These are phyloP conservation scores for Cygnus atratus DNA, from an alignment of 2,113 vertebrate species.

Conservation along the genomic window DNA sequence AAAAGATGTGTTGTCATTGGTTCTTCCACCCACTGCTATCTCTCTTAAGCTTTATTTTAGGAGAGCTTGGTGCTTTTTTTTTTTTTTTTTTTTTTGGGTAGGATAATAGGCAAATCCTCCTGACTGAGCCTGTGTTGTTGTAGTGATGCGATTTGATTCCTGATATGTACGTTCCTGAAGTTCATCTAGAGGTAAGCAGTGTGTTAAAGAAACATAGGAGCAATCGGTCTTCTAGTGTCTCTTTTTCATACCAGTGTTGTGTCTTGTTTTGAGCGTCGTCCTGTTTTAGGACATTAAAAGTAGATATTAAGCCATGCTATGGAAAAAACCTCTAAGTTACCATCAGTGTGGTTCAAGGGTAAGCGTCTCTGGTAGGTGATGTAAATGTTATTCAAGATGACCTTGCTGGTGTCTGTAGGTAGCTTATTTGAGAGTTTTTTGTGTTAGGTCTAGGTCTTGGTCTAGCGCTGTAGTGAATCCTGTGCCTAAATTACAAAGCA, in stretches of 20 bases:
- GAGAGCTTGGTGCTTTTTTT: neutral
- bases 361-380: neutral
- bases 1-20: neutral
- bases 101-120: too few species aligned
- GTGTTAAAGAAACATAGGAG: neutral
- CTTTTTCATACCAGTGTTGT: neutral
- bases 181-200: neutral
- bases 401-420: neutral
- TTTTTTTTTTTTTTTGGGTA: too few species aligned
- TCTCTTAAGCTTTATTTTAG: neutral
- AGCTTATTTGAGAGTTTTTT: neutral
- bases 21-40: neutral
- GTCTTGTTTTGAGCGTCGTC: neutral
- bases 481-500: neutral
- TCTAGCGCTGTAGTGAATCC: neutral
- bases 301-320: neutral
- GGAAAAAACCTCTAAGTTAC: neutral
- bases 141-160: neutral
- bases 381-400: neutral
- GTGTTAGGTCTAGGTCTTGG: neutral
- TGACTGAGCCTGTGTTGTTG: neutral
- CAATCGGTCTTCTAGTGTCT: neutral
- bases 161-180: neutral
- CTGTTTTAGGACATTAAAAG: neutral
- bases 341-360: neutral